Conservation (phyloP, 2,797 vertebrate species). For the Brachymystax lenok region DNA sequence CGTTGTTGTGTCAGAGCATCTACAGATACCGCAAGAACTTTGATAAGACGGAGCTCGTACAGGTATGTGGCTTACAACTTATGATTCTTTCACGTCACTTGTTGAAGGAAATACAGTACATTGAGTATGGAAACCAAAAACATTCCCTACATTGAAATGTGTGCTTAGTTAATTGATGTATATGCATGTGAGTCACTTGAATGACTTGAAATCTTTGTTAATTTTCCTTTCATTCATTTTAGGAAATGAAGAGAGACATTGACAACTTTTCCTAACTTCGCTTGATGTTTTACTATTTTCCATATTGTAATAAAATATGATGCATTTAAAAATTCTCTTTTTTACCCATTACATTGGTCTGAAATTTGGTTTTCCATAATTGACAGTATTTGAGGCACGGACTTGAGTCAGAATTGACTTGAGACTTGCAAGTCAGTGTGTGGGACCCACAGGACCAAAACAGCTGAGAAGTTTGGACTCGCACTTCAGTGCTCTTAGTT, state of each 20-base stretch:
- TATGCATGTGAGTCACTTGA: too few relatives aligned
- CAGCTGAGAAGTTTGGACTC: too few relatives aligned
- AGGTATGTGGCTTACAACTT: constrained; percentile 57
- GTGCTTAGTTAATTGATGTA: background rate
- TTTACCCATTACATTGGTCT: background rate
- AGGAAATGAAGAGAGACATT: constrained; percentile 71
- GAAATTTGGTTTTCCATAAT: background rate
- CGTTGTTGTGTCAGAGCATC: constrained; percentile 85
- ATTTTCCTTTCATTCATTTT: constrained; percentile 20
- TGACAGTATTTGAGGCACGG: too few relatives aligned
- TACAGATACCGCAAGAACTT: constrained; percentile 79
- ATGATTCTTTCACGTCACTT: background rate
- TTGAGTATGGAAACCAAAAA: background rate
- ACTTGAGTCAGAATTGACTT: too few relatives aligned
- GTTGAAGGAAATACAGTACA: background rate
- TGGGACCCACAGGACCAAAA: too few relatives aligned
- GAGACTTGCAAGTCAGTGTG: too few relatives aligned
- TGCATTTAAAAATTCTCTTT: constrained; percentile 7
- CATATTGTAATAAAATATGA: constrained; percentile 12
- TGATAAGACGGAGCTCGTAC: constrained; percentile 78
- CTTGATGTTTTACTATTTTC: background rate
- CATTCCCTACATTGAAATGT: background rate
- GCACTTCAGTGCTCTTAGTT: too few relatives aligned
- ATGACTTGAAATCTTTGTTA: background rate
- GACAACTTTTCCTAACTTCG: constrained; percentile 56